Evolutionary conservation across 2,797 vertebrate genomes (phyloP).

Genomic region (Pteronotus mesoamericanus): DNA sequence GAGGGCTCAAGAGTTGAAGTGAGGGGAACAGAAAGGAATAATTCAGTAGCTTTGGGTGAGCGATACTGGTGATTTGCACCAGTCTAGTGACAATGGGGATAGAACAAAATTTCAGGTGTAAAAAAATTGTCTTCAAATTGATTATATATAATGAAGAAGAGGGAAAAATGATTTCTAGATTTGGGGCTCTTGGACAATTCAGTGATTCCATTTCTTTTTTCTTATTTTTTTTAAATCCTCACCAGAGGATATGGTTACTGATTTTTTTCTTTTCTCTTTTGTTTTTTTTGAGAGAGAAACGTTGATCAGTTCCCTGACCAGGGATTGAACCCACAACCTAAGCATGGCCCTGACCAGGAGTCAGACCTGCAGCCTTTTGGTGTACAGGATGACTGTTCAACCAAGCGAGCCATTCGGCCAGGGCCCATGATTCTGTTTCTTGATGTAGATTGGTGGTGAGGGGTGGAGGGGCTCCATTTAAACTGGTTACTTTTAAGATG

Average conservation of each 20-base stretch:
- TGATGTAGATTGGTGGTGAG: not conserved
- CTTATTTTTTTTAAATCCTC: not conserved
- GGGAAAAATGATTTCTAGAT: not conserved
- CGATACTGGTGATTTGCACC: not conserved
- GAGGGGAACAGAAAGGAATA: not conserved
- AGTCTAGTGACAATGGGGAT: not conserved
- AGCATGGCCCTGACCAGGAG: not conserved
- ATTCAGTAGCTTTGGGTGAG: not conserved
- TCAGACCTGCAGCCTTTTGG: not conserved
- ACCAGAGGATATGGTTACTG: not conserved
- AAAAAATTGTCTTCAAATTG: not conserved
- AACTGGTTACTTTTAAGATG: constrained; percentile 1
- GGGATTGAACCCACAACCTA: not conserved
- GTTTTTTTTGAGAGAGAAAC: not conserved
- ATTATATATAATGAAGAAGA: not conserved
- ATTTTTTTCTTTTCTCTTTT: not conserved
- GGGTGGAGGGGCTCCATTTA: not conserved
- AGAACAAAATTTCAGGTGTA: not conserved
- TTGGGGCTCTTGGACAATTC: not conserved
- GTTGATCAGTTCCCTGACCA: not conserved
- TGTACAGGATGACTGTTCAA: not conserved
- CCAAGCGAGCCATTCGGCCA: no score
- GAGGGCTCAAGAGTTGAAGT: not conserved
- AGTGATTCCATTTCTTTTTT: not conserved
- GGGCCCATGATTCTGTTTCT: not conserved